Evolutionary conservation across 2,113 vertebrate species (phyloP).

Genomic region (Gallinago paraguaiae): DNA sequence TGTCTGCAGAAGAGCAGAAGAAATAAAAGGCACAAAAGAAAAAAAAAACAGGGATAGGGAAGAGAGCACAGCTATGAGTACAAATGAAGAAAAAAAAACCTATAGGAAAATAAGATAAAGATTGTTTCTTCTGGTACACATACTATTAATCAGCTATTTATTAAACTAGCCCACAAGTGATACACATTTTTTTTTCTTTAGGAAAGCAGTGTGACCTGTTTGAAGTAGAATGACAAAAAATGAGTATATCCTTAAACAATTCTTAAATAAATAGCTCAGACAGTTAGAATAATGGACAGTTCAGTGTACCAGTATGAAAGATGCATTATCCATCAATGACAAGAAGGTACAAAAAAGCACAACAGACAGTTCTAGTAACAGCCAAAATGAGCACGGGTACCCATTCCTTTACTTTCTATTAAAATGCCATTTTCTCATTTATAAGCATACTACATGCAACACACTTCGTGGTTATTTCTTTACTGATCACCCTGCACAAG

Average conservation of each 20-base stretch:
- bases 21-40: background rate
- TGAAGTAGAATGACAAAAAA: background rate
- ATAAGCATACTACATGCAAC: background rate
- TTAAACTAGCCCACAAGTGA: background rate
- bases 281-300: background rate
- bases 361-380: background rate
- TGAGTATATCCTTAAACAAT: background rate
- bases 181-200: background rate
- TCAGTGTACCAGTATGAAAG: background rate
- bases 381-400: background rate
- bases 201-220: background rate
- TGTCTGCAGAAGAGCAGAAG: background rate
- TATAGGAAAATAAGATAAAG: background rate
- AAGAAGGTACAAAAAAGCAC: background rate
- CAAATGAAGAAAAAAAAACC: background rate
- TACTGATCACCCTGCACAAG: background rate
- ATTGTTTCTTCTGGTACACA: background rate
- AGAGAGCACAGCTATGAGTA: background rate
- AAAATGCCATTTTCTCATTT: background rate
- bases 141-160: background rate
- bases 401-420: background rate
- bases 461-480: background rate
- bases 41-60: background rate
- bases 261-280: background rate
- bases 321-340: background rate